phyloP scores from a whole-genome alignment of 2,113 vertebrate species.

The Nerophis lumbriciformis region DNA sequence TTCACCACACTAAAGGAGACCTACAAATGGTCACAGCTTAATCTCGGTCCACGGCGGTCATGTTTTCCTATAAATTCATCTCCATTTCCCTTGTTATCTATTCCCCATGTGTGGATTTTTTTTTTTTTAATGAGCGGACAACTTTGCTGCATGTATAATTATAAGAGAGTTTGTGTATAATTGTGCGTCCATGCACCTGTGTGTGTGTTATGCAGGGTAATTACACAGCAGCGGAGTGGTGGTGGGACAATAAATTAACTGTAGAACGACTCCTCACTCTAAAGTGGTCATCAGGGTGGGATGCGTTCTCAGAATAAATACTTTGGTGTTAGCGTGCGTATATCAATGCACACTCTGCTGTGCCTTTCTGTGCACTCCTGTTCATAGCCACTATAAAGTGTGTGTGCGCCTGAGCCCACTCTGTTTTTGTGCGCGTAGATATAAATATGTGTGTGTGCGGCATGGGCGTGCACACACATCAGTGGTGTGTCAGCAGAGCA shows the following conservation, averaged over 20 bases:
- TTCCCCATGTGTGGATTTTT: constrained; percentile 23
- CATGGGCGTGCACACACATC: constrained; percentile 40
- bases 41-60: no score
- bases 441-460: constrained; percentile 2
- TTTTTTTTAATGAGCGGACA: constrained; percentile 16
- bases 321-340: constrained; percentile 20
- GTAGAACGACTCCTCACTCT: constrained; percentile 60
- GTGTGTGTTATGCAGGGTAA: constrained; percentile 40
- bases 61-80: neutral
- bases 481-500: constrained; percentile 55
- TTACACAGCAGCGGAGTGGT: constrained; percentile 65
- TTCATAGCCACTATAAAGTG: constrained; percentile 4
- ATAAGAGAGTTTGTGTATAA: constrained; percentile 16
- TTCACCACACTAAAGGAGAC: no score
- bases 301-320: constrained; percentile 62
- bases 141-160: constrained; percentile 20
- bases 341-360: constrained; percentile 16
- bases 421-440: neutral
- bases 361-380: constrained; percentile 9
- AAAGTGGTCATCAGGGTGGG: constrained; percentile 60
- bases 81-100: constrained; percentile 8
- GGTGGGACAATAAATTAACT: constrained; percentile 70
- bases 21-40: no score
- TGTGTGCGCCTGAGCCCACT: neutral
- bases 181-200: constrained; percentile 15